Evolutionary conservation across 2,113 vertebrate genomes (phyloP), one percentile per base, ranked within the genome.

Genomic region (Hassar affinis): DNA sequence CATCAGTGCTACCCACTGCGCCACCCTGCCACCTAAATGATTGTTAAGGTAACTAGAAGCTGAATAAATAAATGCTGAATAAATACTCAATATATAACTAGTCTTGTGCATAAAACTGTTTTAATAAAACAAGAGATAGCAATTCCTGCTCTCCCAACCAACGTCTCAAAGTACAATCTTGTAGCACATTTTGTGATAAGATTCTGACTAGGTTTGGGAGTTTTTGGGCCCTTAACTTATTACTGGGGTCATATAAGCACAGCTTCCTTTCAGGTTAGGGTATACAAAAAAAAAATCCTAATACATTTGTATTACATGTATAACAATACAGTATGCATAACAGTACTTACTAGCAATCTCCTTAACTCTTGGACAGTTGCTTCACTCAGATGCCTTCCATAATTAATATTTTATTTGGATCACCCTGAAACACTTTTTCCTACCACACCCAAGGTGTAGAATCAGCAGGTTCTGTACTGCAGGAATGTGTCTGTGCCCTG

Each of bases 401-500:
- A 68, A 68, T 30, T 59, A 6, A 64, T 64, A 33, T 22, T 47
- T 71, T 71, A n/a, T 47, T 25, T 47, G 42, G 38, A 42, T 42
- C 35, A 42, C 66, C 18, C 35, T 69, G 35, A 42, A 71, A 45
- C 38, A 71, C 18, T 69, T 42, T 42, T 11, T 25, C 8, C 33
- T 38, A 33, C 64, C 68, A 71, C 22, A 71, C 42, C 38, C 68
- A 4, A 71, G 68, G 12, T 71, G 38, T 15, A 14, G 38, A 38
- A 71, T 71, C 38, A 71, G 66, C 66, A 69, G 11, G 10, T 45
- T 45, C 4, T 69, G 38, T 20, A 69, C 1, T 71, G 38, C 38
- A 71, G 38, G 68, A 71, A 71, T 71, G 68, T n/a, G 22, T 45
- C 22, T 45, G 4, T 71, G 68, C 68, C 68, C 68, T 71, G 20